Conservation (phyloP, 2,888 invertebrate species). For the Xylota segnis region DNA sequence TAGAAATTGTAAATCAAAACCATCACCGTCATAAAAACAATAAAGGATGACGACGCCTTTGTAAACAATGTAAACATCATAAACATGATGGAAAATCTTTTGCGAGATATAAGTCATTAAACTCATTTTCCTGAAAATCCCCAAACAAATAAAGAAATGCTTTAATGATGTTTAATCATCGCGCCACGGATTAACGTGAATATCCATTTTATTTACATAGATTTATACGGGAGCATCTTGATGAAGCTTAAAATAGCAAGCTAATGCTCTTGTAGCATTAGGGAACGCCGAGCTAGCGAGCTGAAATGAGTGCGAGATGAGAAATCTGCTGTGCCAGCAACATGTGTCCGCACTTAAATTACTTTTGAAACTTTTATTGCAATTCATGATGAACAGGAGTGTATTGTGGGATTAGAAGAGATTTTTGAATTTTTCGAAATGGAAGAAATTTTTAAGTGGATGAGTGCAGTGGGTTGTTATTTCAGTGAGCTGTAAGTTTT, state of each 20-base stretch:
- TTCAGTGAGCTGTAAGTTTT: neutral
- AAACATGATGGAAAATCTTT: slow-evolving; percentile 42
- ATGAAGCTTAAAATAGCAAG: slow-evolving; percentile 63
- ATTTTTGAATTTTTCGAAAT: slow-evolving; percentile 16
- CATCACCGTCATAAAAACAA: slow-evolving; percentile 18
- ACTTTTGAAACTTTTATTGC: slow-evolving; percentile 69
- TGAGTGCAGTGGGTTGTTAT: slow-evolving; percentile 1
- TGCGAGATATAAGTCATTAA: slow-evolving; percentile 55
- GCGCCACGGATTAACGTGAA: slow-evolving; percentile 49
- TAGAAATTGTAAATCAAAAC: slow-evolving; percentile 17
- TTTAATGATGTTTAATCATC: slow-evolving; percentile 63
- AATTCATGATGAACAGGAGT: slow-evolving; percentile 45
- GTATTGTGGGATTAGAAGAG: slow-evolving; percentile 33
- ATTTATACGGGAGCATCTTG: slow-evolving; percentile 31
- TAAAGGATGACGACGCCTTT: slow-evolving; percentile 2
- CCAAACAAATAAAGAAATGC: slow-evolving; percentile 46
- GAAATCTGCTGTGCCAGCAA: slow-evolving; percentile 53
- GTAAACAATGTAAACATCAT: slow-evolving; percentile 26
- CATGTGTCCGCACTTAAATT: slow-evolving; percentile 73
- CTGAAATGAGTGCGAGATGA: slow-evolving; percentile 7
- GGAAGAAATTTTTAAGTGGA: slow-evolving; percentile 10
- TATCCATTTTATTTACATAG: slow-evolving; percentile 49
- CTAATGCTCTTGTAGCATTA: slow-evolving; percentile 43
- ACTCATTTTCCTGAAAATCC: slow-evolving; percentile 51
- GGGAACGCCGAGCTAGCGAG: neutral